A percentile compares a stretch with the other conserved stretches of the same genome.
phyloP scores from a whole-genome alignment of 2,797 vertebrate species.

The Poecilia gillii region DNA sequence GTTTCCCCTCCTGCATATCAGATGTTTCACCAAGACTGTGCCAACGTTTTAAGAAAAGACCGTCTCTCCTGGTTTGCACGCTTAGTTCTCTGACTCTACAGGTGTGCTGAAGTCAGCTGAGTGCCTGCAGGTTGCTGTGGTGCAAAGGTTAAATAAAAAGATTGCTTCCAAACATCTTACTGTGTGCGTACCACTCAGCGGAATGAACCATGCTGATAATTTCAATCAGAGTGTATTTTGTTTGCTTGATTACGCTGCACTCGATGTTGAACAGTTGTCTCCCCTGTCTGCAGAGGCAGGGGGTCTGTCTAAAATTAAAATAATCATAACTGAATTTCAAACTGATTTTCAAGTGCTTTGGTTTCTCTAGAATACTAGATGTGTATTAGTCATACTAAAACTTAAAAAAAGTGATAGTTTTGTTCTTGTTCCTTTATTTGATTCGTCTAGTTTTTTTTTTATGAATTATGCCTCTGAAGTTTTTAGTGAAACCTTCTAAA shows the following conservation, averaged over 20 bases:
- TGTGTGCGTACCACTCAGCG: not conserved
- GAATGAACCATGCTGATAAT: conserved; percentile 3
- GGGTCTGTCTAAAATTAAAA: conserved; percentile 6
- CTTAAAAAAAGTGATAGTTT: not conserved
- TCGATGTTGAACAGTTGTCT: conserved; percentile 5
- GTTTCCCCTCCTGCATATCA: not conserved
- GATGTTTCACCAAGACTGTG: not conserved
- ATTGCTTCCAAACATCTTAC: conserved; percentile 4
- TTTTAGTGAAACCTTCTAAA: not conserved
- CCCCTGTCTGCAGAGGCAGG: conserved; percentile 9
- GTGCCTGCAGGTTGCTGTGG: not conserved
- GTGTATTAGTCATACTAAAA: not conserved
- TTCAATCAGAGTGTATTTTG: conserved; percentile 10
- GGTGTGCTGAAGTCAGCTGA: not conserved
- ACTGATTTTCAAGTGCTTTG: conserved; percentile 1
- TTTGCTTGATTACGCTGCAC: conserved; percentile 6
- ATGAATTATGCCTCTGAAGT: not conserved
- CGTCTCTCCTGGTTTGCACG: not conserved
- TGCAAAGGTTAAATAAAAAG: conserved; percentile 8
- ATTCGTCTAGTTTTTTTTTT: not conserved
- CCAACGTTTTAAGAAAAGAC: not conserved
- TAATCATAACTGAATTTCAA: conserved; percentile 10
- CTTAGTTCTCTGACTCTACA: not conserved
- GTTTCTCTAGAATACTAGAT: not conserved
- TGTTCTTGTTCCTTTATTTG: not conserved